A percentile compares a stretch with the other conserved stretches of the same genome.
Evolutionary conservation across 2,113 vertebrate species (phyloP).

Genomic region (Pelodiscus sinensis): DNA sequence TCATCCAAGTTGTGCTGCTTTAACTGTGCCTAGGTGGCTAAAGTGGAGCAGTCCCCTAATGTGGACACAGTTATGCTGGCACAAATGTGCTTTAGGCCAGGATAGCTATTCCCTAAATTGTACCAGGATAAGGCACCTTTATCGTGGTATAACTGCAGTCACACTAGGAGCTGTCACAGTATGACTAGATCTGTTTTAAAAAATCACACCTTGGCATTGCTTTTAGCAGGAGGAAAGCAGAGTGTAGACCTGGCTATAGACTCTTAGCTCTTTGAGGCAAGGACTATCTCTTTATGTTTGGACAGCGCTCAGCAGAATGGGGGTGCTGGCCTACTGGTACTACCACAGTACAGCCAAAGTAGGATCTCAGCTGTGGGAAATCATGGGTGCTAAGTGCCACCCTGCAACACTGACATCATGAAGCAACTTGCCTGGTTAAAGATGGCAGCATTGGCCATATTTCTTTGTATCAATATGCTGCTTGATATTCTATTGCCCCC

Average conservation of each 20-base stretch:
- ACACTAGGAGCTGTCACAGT: neutral
- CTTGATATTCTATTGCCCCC: slow-evolving; percentile 16
- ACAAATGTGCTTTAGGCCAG: neutral
- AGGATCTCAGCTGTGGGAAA: neutral
- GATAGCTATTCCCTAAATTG: neutral
- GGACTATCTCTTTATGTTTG: neutral
- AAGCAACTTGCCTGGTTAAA: neutral
- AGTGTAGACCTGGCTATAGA: neutral
- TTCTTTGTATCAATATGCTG: neutral
- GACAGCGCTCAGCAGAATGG: neutral
- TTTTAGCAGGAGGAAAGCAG: neutral
- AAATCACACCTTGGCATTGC: neutral
- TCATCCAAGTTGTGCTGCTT: neutral
- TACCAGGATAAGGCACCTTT: neutral
- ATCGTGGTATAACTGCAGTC: neutral
- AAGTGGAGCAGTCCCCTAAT: neutral
- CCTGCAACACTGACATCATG: neutral
- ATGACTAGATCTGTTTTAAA: neutral
- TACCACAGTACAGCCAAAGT: neutral
- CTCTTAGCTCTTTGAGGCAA: neutral
- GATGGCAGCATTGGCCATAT: neutral
- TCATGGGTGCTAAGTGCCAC: neutral
- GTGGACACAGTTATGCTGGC: neutral
- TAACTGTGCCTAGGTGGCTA: neutral
- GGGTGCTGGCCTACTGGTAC: neutral